Conservation (phyloP, 2,113 vertebrate species). For the Trogon melanurus region DNA sequence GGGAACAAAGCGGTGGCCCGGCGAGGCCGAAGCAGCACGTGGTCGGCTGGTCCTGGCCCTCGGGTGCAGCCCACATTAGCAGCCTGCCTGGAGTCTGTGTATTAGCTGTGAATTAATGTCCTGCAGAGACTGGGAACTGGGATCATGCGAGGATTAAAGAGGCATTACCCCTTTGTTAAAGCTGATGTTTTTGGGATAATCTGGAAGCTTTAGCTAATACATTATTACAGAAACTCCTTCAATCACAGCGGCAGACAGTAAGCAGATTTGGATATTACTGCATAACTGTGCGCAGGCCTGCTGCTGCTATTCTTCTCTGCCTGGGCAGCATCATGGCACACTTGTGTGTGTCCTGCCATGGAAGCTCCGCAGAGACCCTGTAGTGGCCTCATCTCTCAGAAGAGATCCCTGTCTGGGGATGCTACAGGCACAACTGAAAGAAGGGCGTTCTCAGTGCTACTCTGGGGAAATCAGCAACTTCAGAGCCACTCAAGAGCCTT, state of each 20-base stretch:
- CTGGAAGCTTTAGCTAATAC: slow-evolving; percentile 78
- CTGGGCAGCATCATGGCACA: background rate
- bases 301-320: background rate
- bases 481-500: background rate
- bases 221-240: slow-evolving; percentile 76
- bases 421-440: background rate
- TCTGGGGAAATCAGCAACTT: background rate
- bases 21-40: background rate
- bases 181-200: slow-evolving; percentile 78
- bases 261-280: slow-evolving; percentile 75
- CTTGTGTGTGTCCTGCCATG: background rate
- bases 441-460: background rate
- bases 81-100: slow-evolving; percentile 56
- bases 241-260: slow-evolving; percentile 72
- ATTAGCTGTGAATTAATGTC: slow-evolving; percentile 76
- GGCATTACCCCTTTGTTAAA: slow-evolving; percentile 78
- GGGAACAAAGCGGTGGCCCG: background rate
- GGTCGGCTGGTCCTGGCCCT: background rate
- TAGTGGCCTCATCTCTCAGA: background rate
- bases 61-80: background rate
- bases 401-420: background rate
- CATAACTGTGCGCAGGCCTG: background rate
- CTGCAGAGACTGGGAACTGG: slow-evolving; percentile 63
- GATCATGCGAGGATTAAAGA: slow-evolving; percentile 74
- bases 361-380: background rate